phyloP scores from a whole-genome alignment of 2,113 vertebrate species.

The Enhydra lutris region DNA sequence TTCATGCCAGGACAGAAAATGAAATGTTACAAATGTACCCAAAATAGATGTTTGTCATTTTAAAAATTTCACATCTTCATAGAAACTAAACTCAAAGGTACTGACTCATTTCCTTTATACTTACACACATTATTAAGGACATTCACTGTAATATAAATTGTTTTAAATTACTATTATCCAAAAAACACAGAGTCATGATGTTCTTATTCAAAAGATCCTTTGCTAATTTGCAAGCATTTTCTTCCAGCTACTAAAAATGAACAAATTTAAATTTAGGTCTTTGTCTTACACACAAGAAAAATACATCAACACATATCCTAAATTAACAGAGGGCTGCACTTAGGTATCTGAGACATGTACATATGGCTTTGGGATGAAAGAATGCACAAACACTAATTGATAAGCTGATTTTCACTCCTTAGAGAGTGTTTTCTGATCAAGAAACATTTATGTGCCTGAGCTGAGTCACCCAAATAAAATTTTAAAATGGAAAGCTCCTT shows the following conservation, averaged over 20 bases:
- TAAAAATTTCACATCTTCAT: slow-evolving; percentile 28
- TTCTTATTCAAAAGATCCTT: slow-evolving; percentile 17
- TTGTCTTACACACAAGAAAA: neutral
- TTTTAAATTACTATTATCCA: slow-evolving; percentile 31
- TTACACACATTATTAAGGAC: slow-evolving; percentile 4
- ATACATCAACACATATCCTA: neutral
- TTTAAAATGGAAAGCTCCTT: slow-evolving; percentile 21
- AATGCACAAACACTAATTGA: neutral
- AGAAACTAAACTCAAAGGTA: slow-evolving; percentile 38
- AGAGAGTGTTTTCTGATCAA: neutral
- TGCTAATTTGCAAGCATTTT: neutral
- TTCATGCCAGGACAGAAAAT: slow-evolving; percentile 35
- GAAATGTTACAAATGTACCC: neutral
- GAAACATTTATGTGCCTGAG: neutral
- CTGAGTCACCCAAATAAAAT: neutral
- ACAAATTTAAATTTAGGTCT: slow-evolving; percentile 19
- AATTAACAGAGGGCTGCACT: neutral
- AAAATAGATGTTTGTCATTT: slow-evolving; percentile 24
- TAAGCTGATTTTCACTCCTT: neutral
- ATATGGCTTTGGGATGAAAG: slow-evolving; percentile 17
- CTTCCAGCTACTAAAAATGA: neutral
- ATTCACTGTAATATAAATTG: neutral
- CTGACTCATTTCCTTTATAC: slow-evolving; percentile 63
- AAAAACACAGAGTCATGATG: neutral
- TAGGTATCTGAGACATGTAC: neutral